These are phyloP conservation scores for Subanguina moxae DNA, from an alignment of 1,140 invertebrate genomes.

Conservation along the genomic window DNA sequence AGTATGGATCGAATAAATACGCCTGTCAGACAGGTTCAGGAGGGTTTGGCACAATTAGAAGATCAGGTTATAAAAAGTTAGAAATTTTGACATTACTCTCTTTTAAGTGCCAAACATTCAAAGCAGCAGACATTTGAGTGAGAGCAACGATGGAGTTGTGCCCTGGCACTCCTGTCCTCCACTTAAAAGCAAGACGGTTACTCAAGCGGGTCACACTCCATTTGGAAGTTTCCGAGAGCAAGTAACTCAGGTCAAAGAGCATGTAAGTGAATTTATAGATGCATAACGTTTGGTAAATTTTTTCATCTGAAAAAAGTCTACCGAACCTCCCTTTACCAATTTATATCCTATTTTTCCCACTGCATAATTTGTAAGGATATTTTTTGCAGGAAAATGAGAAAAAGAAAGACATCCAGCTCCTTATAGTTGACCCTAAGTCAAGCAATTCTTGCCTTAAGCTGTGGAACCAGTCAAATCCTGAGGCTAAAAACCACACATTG, in stretches of 20 bases:
- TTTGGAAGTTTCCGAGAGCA: slow-evolving; percentile 37
- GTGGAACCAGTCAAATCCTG: slow-evolving; percentile 23
- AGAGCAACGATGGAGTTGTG: slow-evolving; percentile 26
- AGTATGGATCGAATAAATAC: slow-evolving; percentile 37
- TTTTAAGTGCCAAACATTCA: slow-evolving; percentile 27
- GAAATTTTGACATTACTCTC: slow-evolving; percentile 2
- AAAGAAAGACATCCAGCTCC: slow-evolving; percentile 26
- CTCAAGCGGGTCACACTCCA: slow-evolving; percentile 26
- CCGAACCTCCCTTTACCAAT: no score
- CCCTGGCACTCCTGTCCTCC: slow-evolving; percentile 32
- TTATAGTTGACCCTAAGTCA: slow-evolving; percentile 30
- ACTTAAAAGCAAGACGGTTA: slow-evolving; percentile 25
- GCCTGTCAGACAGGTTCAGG: slow-evolving; percentile 34
- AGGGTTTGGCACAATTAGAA: slow-evolving; percentile 29
- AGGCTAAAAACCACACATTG: slow-evolving; percentile 32
- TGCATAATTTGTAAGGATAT: no score
- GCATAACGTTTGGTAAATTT: no score
- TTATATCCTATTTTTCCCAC: no score
- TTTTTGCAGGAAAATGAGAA: slow-evolving; percentile 29
- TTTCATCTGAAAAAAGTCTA: no score
- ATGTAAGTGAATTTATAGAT: slow-evolving; percentile 2
- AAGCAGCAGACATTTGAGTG: slow-evolving; percentile 17
- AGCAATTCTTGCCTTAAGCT: slow-evolving; percentile 21
- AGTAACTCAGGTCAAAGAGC: slow-evolving; percentile 20
- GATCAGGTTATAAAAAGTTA: slow-evolving; percentile 11